Evolutionary conservation across 2,888 invertebrate species (phyloP).

Genomic region (Megamerina dolium): DNA sequence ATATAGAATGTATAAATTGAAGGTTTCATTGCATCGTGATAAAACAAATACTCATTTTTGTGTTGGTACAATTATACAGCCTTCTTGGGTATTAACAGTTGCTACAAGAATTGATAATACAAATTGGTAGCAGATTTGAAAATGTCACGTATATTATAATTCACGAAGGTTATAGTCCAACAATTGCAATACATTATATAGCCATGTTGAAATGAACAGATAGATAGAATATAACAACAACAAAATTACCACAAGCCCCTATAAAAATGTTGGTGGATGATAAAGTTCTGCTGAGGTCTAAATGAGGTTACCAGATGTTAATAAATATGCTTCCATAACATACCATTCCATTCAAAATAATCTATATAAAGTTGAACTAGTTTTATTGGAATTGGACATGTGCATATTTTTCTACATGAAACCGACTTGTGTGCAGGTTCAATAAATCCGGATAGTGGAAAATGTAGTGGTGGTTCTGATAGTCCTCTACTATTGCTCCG

Average conservation of each 20-base stretch:
- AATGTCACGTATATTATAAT: constrained; percentile 9
- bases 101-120: constrained; percentile 16
- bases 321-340: constrained; percentile 10
- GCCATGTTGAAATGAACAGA: constrained; percentile 13
- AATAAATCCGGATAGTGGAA: constrained; percentile 7
- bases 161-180: constrained; percentile 23
- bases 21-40: constrained; percentile 17
- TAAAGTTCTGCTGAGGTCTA: constrained; percentile 19
- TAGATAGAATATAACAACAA: background rate
- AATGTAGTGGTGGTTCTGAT: constrained; percentile 23
- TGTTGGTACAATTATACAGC: constrained; percentile 18
- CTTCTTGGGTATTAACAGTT: constrained; percentile 20
- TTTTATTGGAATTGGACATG: constrained; percentile 4
- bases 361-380: constrained; percentile 15
- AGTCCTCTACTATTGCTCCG: constrained; percentile 15
- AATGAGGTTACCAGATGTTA: constrained; percentile 12
- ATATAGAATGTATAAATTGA: too few relatives aligned
- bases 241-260: background rate
- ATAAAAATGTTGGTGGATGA: background rate
- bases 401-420: constrained; percentile 13
- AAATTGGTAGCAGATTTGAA: constrained; percentile 14
- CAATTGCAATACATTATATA: constrained; percentile 21
- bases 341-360: constrained; percentile 9
- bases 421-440: constrained; percentile 17
- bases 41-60: constrained; percentile 14